Evolutionary conservation across 2,888 invertebrate species (phyloP), one percentile per base, ranked within the genome.

Genomic region (Ommatoiulus sabulosus): DNA sequence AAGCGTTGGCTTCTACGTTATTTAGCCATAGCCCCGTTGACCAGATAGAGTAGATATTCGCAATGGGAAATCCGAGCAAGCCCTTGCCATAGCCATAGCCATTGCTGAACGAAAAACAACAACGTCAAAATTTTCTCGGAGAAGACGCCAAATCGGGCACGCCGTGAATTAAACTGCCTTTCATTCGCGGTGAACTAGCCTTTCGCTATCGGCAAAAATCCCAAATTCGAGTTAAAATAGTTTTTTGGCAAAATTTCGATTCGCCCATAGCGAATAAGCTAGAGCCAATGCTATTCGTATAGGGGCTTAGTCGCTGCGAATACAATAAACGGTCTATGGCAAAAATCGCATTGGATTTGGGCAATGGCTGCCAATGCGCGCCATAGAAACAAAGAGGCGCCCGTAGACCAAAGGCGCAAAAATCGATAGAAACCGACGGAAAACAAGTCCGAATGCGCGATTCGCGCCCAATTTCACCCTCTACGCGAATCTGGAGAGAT

Each of bases 81-180:
- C 86, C 63, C 20, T n/a, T 6, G 44, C 86, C 10, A 44, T 88
- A 44, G 35, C 35, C 4, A n/a, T 12, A 52, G 84, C 57, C 20
- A 85, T 72, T 72, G 35, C 35, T 86, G 48, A 35, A 43, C 44
- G 44, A 88, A 88, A 88, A 88, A 88, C 86, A 88, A 88, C 86
- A 72, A 88, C 85, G n/a, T 57, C 44, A 48, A 52, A 72, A 88
- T 86, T 57, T 20, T 52, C 17, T 15, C 24, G 44, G 17, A 46
- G 88, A 88, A 44, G 88, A 88, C 88, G 88, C 86, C 57, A 88
- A 88, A 86, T 57, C 44, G 72, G 86, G 86, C n/a, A 24, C 43
- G n/a, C 46, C 63, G 86, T 88, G 88, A 88, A 88, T 88, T 88
- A 88, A 88, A 88, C 63, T 86, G 48, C 17, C 57, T 48, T 84